Conservation (phyloP, 2,113 vertebrate genomes). For the Hippopotamus amphibius region DNA sequence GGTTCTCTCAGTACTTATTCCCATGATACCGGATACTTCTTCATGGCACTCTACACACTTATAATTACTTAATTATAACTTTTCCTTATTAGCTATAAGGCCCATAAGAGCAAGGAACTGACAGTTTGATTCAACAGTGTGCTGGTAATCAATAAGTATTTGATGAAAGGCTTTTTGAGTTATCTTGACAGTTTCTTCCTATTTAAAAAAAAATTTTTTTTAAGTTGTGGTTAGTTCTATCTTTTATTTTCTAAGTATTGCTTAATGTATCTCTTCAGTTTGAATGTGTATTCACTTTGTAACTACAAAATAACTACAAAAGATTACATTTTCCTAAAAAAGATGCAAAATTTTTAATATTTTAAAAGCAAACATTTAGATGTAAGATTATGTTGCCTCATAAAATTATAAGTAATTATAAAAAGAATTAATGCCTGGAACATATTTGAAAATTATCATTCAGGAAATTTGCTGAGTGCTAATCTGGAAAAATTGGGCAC, state of each 20-base stretch:
- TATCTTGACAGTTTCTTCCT: constrained; percentile 15
- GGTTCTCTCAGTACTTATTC: neutral
- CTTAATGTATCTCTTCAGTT: constrained; percentile 1
- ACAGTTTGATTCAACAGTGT: neutral
- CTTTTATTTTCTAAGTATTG: constrained; percentile 51
- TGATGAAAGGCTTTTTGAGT: neutral
- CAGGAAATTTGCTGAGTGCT: neutral
- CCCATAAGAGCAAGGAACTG: neutral
- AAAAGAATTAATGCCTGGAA: constrained; percentile 20
- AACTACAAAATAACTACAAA: constrained; percentile 38
- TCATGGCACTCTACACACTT: neutral
- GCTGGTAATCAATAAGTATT: neutral
- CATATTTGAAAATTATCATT: constrained; percentile 24
- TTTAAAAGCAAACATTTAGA: constrained; percentile 20
- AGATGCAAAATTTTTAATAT: constrained; percentile 13
- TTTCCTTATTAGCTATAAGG: neutral
- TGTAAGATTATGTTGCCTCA: constrained; percentile 6
- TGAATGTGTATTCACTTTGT: constrained; percentile 49
- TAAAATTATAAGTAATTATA: constrained; percentile 41
- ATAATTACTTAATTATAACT: neutral
- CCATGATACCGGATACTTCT: neutral
- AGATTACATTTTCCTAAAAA: constrained; percentile 35
- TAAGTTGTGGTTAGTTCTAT: neutral
- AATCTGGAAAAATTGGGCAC: neutral
- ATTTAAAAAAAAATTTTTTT: neutral